Conservation (phyloP, 92 coral and sea anemone genomes). For the Umimayanthus chanpuru region DNA sequence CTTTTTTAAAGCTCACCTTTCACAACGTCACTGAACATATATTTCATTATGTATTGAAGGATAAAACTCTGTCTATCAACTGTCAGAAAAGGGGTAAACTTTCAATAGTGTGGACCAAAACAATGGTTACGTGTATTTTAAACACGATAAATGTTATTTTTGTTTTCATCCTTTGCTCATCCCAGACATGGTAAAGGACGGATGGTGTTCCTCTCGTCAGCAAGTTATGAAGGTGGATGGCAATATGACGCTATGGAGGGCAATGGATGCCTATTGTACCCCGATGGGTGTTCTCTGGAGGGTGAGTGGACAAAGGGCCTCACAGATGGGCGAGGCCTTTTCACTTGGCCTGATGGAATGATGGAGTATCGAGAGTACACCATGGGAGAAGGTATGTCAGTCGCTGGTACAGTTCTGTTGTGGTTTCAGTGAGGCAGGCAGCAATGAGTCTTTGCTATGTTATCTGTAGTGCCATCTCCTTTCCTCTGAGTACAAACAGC, state of each 20-base stretch:
- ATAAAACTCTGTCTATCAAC: too few relatives aligned
- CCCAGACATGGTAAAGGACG: conserved; percentile 76
- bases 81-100: too few relatives aligned
- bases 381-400: conserved; percentile 52
- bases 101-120: background rate
- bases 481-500: too few relatives aligned
- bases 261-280: conserved; percentile 58
- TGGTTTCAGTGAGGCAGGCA: background rate
- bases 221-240: conserved; percentile 81
- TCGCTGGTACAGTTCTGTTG: background rate
- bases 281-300: conserved; percentile 73
- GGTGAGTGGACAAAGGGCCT: conserved; percentile 71
- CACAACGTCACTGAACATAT: too few relatives aligned
- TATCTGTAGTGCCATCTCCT: background rate
- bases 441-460: background rate
- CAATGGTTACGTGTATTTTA: background rate
- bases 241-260: conserved; percentile 70
- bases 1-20: too few relatives aligned
- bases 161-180: background rate
- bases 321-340: conserved; percentile 68
- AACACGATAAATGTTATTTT: background rate
- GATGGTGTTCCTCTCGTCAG: conserved; percentile 61
- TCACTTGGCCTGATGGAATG: conserved; percentile 82
- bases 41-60: too few relatives aligned
- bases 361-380: conserved; percentile 69